A percentile compares a stretch with the other conserved stretches of the same genome.
These are phyloP conservation scores for Orthonevra nobilis DNA, from an alignment of 2,888 invertebrate species.

Conservation along the genomic window DNA sequence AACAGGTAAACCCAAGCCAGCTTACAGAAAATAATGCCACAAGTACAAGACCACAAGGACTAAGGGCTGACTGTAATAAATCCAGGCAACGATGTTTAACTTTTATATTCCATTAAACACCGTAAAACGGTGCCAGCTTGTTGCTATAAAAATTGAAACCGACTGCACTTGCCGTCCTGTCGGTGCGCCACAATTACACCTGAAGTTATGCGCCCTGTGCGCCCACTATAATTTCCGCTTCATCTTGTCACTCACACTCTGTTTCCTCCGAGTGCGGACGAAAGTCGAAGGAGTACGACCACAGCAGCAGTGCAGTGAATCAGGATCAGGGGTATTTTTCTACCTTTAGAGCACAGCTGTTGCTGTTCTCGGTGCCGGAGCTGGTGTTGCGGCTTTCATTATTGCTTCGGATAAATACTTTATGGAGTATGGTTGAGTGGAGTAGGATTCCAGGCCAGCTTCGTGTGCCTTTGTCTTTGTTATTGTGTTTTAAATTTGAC, in stretches of 20 bases:
- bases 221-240: constrained; percentile 47
- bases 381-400: constrained; percentile 52
- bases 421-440: constrained; percentile 47
- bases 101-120: constrained; percentile 66
- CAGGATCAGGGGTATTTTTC: constrained; percentile 24
- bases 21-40: too few relatives aligned
- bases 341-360: constrained; percentile 18
- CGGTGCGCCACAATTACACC: constrained; percentile 21
- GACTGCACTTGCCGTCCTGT: not conserved
- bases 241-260: not conserved
- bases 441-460: constrained; percentile 16
- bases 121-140: constrained; percentile 58
- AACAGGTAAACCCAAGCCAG: constrained; percentile 5
- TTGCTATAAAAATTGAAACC: constrained; percentile 41
- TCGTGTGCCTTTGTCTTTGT: constrained; percentile 40
- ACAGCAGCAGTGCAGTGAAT: constrained; percentile 31
- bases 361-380: constrained; percentile 1
- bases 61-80: too few relatives aligned
- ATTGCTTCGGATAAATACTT: constrained; percentile 55
- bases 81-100: constrained; percentile 43
- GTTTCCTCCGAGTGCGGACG: not conserved
- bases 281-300: constrained; percentile 6
- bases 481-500: constrained; percentile 41
- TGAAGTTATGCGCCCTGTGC: constrained; percentile 33
- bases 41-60: too few relatives aligned